Percentiles rank a stretch among this genome's conserved stretches.
Evolutionary conservation across 2,797 vertebrate species (phyloP).

Genomic region (Nyctalus aviator): DNA sequence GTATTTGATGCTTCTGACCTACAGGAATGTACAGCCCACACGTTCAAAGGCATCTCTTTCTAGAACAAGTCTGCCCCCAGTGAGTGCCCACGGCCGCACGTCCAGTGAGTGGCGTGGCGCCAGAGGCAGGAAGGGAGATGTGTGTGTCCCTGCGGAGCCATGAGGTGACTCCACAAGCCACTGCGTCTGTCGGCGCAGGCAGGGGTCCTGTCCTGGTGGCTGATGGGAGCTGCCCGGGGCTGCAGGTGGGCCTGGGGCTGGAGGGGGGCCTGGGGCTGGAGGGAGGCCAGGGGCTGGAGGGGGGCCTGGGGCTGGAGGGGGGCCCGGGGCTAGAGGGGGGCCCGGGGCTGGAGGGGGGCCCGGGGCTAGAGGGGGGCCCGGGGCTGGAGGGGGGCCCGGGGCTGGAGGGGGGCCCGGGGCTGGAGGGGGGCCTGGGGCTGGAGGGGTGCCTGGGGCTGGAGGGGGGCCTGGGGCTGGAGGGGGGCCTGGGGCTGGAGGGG

Average conservation of each 20-base stretch:
- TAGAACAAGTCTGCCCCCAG: background rate
- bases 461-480: too few relatives aligned
- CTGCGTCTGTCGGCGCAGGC: background rate
- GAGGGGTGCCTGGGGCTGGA: too few relatives aligned
- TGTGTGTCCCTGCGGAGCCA: accelerated
- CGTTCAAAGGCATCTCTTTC: background rate
- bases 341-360: too few relatives aligned
- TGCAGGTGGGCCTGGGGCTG: too few relatives aligned
- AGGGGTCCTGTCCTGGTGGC: background rate
- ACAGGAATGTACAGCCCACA: background rate
- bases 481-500: background rate
- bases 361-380: too few relatives aligned
- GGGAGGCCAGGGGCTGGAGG: too few relatives aligned
- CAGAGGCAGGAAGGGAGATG: background rate
- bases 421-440: background rate
- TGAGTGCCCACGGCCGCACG: accelerated
- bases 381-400: too few relatives aligned
- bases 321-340: background rate
- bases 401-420: background rate
- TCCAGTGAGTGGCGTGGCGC: accelerated
- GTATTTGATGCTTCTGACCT: background rate
- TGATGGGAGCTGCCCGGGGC: too few relatives aligned
- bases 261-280: too few relatives aligned
- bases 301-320: too few relatives aligned
- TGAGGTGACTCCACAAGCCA: background rate